Base-by-base conservation (phyloP, 2,113 vertebrate genomes). In the Ellobius talpinus region DNA sequence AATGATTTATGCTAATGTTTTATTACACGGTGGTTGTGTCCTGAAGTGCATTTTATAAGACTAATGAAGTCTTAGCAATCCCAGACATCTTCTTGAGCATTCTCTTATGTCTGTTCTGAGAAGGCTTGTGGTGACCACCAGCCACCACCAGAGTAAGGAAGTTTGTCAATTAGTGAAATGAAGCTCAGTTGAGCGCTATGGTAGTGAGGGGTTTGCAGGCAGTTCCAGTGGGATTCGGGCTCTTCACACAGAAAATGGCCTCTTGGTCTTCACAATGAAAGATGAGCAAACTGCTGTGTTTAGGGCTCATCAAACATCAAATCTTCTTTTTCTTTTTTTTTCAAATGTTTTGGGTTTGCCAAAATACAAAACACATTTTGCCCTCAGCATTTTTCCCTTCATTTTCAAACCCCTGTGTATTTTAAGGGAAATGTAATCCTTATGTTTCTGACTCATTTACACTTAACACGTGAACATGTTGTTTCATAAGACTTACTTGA, bases 371-470 rank as follows among this genome's bases (percentile, higher is more conserved):
- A 97, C 97, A 98, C 55, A 90, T 97, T 98, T 97, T 96, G 97
- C 97, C 97, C 66, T 97, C 79, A 97, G 97, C 97, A 95, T 96
- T 98, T 98, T 98, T 96, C 94, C 97, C 94, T 97, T 98, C 97
- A 94, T 98, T 97, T 97, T 97, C 94, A 98, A 97, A 96, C 95
- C 97, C 94, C 90, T 96, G 79, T 96, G 95, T 97, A 94, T 98
- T 98, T 97, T 96, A 97, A 97, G 93, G 93, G 85, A 97, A 98
- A 98, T 98, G 84, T 96, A 97, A 97, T 97, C 97, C 97, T 97
- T 96, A 98, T 98, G 97, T 98, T 96, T 96, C 97, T 97, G 97
- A 97, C 95, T 98, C 97, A 97, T 97, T 98, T 97, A 97, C 97
- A 96, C 97, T 97, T 97, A 97, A 97, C 95, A 97, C 88, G 90